Percentiles rank a stretch among this genome's conserved stretches.
Evolutionary conservation across 2,113 vertebrate genomes (phyloP).

Genomic region (Columbina picui): DNA sequence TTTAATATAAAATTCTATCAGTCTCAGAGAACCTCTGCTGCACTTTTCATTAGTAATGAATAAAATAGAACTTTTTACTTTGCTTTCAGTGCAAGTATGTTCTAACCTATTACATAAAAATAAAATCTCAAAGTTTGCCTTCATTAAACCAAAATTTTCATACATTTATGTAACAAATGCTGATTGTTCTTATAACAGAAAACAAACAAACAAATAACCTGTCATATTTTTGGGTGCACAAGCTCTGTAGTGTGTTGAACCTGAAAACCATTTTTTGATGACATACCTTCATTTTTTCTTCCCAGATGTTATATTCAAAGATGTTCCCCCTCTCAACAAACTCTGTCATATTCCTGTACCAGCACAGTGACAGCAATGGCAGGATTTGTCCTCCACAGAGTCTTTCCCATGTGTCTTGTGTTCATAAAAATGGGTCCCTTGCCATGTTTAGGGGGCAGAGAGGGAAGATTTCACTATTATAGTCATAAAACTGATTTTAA

Average conservation of each 20-base stretch:
- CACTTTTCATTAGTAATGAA: slow-evolving; percentile 50
- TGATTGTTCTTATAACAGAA: neutral
- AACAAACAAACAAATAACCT: neutral
- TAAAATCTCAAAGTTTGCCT: neutral
- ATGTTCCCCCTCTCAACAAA: neutral
- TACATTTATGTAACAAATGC: neutral
- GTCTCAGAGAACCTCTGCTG: neutral
- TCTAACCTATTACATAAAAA: slow-evolving; percentile 19
- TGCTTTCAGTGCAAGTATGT: neutral
- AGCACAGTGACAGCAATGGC: neutral
- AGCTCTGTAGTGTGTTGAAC: neutral
- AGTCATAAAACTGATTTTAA: neutral
- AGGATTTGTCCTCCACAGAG: neutral
- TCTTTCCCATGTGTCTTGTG: neutral
- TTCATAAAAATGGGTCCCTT: neutral
- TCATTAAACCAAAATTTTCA: slow-evolving; percentile 6
- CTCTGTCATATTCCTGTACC: neutral
- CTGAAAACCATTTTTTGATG: neutral
- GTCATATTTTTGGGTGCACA: neutral
- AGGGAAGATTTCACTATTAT: neutral
- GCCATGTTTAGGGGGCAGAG: neutral
- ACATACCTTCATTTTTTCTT: neutral
- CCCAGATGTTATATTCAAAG: neutral
- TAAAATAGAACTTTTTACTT: slow-evolving; percentile 39
- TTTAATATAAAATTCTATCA: slow-evolving; percentile 70